phyloP scores from a whole-genome alignment of 2,888 invertebrate genomes.

The Hesperia comma region DNA sequence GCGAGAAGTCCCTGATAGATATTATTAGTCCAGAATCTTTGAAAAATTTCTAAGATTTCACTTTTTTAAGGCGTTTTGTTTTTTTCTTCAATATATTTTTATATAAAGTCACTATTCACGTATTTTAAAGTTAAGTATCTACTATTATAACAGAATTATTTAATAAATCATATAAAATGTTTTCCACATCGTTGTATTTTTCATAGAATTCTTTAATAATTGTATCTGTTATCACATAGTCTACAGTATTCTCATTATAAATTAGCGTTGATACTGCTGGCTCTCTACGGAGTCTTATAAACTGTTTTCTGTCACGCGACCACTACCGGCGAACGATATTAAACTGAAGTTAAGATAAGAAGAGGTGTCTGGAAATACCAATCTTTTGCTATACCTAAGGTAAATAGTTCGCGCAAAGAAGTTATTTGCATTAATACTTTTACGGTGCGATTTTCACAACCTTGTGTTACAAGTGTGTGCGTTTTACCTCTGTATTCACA shows the following conservation, averaged over 20 bases:
- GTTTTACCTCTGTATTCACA: no score
- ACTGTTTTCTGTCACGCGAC: slow-evolving; percentile 68
- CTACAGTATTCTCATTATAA: slow-evolving; percentile 62
- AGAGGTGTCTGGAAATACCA: slow-evolving; percentile 1
- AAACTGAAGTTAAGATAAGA: slow-evolving; percentile 40
- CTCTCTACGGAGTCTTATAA: slow-evolving; percentile 62
- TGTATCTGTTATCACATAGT: slow-evolving; percentile 52
- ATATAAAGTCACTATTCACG: background rate
- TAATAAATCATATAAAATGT: no score
- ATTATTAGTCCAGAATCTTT: slow-evolving; percentile 17
- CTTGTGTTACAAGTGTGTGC: no score
- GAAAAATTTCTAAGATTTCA: slow-evolving; percentile 5
- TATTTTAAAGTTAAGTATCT: background rate
- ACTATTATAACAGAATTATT: background rate
- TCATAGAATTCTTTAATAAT: slow-evolving; percentile 9
- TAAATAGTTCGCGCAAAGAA: background rate
- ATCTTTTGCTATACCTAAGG: background rate
- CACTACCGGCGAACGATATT: slow-evolving; percentile 46
- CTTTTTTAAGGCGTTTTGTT: background rate
- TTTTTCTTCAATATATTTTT: background rate
- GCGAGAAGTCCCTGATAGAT: slow-evolving; percentile 56
- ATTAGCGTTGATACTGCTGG: slow-evolving; percentile 58
- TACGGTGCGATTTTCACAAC: no score
- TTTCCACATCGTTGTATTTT: background rate
- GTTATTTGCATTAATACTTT: background rate